Base-by-base conservation (phyloP, 2,888 invertebrate genomes). In the Harpalus rufipes region DNA sequence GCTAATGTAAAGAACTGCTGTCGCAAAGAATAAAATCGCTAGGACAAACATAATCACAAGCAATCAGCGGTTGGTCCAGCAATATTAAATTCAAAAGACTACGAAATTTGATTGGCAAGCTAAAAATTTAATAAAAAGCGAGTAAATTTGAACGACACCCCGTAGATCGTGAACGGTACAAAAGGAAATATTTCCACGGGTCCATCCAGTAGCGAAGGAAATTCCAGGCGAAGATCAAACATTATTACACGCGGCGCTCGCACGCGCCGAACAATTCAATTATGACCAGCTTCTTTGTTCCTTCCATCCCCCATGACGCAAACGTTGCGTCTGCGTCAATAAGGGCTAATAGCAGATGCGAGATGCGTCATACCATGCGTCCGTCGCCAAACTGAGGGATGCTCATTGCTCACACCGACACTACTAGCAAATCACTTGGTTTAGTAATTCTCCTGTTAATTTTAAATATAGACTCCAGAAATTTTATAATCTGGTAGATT, bases 231-330 rank as follows among this genome's bases (percentile, higher is more conserved):
- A 74, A 44, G 74, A 74, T 74, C 74, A 74, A 74, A 74, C 25
- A 74, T 74, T 74, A 74, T 74, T 74, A 74, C 74, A 74, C 74
- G 74, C 74, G 44, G 74, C 74, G 44, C 74, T 16, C 74, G 51
- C 74, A 74, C 74, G 74, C 74, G 74, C 78, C n/a, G 25, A 78
- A 78, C 56, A 78, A 78, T 78, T 78, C 56, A 78, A 78, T 78
- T 78, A 78, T 78, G 41, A 58, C 78, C 14, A 58, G 41, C 25
- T 78, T 25, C 21, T 56, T 78, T 78, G 68, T 68, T 68, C 68
- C 32, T 63, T 14, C 32, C 72, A 16, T 25, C 25, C 63, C 18
- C 63, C 8, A 12, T 18, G 16, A 61, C 8, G 61, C 61, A 16
- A 14, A 14, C 59, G 14, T 18, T 18, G 16, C 59, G 12, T 32